Evolutionary conservation across 2,113 vertebrate genomes (phyloP).

Genomic region (Vicugna pacos): DNA sequence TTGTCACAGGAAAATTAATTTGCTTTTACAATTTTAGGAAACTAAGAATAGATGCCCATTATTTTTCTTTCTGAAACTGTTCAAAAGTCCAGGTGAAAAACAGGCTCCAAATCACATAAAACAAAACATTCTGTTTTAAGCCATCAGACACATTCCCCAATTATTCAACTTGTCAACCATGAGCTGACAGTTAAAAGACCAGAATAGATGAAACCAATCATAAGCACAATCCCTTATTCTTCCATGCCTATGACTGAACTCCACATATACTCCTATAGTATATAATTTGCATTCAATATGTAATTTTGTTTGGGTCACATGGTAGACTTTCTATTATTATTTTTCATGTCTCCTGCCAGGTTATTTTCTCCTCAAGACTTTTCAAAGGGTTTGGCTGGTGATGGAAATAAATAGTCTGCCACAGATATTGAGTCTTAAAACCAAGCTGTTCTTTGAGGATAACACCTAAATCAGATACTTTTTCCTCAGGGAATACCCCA

Average conservation of each 20-base stretch:
- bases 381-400: conserved; percentile 42
- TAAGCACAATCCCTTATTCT: background rate
- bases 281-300: conserved; percentile 45
- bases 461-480: background rate
- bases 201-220: conserved; percentile 54
- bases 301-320: conserved; percentile 58
- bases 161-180: conserved; percentile 57
- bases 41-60: conserved; percentile 39
- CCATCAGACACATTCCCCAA: conserved; percentile 12
- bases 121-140: conserved; percentile 48
- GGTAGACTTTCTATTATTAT: conserved; percentile 40
- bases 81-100: conserved; percentile 54
- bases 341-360: conserved; percentile 38
- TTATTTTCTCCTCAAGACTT: conserved; percentile 69
- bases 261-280: background rate
- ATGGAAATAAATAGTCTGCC: conserved; percentile 59
- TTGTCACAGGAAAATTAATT: conserved; percentile 54
- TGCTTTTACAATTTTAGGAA: conserved; percentile 42
- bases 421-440: conserved; percentile 50
- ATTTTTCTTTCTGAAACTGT: conserved; percentile 33
- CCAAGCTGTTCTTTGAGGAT: background rate
- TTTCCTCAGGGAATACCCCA: background rate
- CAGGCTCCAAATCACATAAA: conserved; percentile 30
- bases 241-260: background rate
- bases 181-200: conserved; percentile 67